Conservation (phyloP, 2,113 vertebrate genomes). For the Cricetomys ansorgei region DNA sequence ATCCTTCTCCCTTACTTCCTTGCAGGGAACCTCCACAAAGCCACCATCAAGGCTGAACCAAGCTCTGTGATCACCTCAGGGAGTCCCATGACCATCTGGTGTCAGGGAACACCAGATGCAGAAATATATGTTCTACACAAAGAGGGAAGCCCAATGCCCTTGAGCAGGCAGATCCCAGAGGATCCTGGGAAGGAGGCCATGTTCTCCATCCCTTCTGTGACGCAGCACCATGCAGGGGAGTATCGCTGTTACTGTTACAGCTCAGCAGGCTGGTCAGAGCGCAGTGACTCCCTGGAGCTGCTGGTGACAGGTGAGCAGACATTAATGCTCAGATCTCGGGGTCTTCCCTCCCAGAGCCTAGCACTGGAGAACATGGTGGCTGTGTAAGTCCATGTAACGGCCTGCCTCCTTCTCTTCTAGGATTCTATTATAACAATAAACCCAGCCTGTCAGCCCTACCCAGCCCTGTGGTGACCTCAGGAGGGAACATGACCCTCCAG, state of each 20-base stretch:
- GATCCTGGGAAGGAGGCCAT: neutral
- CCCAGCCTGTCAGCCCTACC: neutral
- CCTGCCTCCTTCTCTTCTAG: neutral
- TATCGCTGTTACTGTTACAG: neutral
- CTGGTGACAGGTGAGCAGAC: neutral
- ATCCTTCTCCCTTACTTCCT: neutral
- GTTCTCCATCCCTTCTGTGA: neutral
- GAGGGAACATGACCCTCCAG: neutral
- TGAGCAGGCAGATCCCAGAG: neutral
- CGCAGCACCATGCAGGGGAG: rapidly evolving
- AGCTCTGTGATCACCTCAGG: rapidly evolving
- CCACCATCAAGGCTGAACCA: neutral
- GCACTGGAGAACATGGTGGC: rapidly evolving
- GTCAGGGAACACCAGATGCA: neutral
- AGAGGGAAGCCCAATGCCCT: neutral
- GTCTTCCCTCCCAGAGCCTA: no score
- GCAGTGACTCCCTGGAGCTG: neutral
- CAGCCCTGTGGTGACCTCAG: neutral
- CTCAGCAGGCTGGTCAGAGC: neutral
- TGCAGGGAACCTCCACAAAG: neutral
- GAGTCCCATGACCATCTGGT: neutral
- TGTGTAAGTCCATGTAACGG: neutral
- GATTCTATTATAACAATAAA: rapidly evolving
- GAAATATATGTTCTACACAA: neutral
- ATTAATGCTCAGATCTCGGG: neutral